Percentiles rank a stretch among this genome's conserved stretches.
Conservation (phyloP, 1,140 invertebrate species). For the Dendroctonus ponderosae region DNA sequence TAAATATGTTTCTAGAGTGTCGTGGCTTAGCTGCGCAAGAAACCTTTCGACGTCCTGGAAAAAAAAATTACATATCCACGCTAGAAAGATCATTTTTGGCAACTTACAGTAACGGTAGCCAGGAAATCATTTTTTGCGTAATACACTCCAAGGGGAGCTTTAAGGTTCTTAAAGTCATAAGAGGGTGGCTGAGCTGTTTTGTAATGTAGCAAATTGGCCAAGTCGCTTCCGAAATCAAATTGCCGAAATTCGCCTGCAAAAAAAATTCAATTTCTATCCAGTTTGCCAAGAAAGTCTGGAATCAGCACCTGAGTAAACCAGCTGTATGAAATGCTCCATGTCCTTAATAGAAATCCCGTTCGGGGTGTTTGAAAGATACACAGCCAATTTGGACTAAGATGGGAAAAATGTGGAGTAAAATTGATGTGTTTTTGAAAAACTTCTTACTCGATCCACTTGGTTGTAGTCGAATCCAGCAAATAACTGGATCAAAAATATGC, state of each 20-base stretch:
- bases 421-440: slow-evolving; percentile 1
- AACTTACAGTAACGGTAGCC: slow-evolving; percentile 20
- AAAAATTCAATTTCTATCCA: background rate
- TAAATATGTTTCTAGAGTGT: slow-evolving; percentile 15
- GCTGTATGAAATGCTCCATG: slow-evolving; percentile 26
- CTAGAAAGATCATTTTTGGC: background rate
- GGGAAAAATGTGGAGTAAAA: background rate
- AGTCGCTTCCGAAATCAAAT: slow-evolving; percentile 34
- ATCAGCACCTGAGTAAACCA: slow-evolving; percentile 28
- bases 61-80: slow-evolving; percentile 7
- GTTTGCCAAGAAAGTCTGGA: no score
- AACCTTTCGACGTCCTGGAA: slow-evolving; percentile 37
- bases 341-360: slow-evolving; percentile 32
- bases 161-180: slow-evolving; percentile 20
- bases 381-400: slow-evolving; percentile 11
- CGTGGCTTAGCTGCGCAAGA: slow-evolving; percentile 16
- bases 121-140: slow-evolving; percentile 32
- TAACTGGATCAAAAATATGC: slow-evolving; percentile 20
- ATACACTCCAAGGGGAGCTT: slow-evolving; percentile 20
- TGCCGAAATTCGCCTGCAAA: slow-evolving; percentile 31
- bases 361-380: slow-evolving; percentile 22
- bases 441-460: slow-evolving; percentile 18
- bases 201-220: slow-evolving; percentile 22
- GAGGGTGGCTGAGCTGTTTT: slow-evolving; percentile 18
- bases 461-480: slow-evolving; percentile 24